Evolutionary conservation across 2,797 vertebrate genomes (phyloP).

Genomic region (Phataginus tricuspis): DNA sequence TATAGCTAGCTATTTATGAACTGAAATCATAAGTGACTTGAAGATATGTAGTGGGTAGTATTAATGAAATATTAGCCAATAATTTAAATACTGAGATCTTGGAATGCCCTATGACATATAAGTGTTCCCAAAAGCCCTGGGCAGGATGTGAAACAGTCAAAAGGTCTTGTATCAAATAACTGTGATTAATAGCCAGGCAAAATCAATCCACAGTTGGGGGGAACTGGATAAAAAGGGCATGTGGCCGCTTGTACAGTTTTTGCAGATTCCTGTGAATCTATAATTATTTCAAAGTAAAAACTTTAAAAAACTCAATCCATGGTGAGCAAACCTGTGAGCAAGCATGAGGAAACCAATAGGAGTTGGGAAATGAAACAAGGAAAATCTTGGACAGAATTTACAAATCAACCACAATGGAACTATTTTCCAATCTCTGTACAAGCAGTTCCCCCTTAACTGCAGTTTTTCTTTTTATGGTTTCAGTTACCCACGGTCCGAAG

Average conservation of each 20-base stretch:
- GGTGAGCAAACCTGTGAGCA: neutral
- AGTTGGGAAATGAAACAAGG: neutral
- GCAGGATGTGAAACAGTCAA: neutral
- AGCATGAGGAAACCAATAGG: neutral
- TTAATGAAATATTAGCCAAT: neutral
- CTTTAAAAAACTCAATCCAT: neutral
- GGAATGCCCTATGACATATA: neutral
- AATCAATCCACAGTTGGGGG: neutral
- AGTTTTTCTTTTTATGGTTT: neutral
- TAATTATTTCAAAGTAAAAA: constrained; percentile 14
- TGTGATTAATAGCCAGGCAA: neutral
- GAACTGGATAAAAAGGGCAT: neutral
- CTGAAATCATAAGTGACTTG: neutral
- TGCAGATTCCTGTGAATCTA: neutral
- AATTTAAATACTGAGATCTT: neutral
- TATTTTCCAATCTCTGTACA: neutral
- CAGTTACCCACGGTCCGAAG: neutral
- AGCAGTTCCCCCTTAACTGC: neutral
- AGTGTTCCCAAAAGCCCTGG: neutral
- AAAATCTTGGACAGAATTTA: constrained; percentile 20
- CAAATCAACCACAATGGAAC: neutral
- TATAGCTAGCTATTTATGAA: constrained; percentile 11
- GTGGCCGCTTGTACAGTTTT: neutral
- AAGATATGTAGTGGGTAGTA: neutral
- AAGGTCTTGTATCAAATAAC: neutral